Evolutionary conservation across 2,888 invertebrate genomes (phyloP).

Genomic region (Meteorus cinctellus): DNA sequence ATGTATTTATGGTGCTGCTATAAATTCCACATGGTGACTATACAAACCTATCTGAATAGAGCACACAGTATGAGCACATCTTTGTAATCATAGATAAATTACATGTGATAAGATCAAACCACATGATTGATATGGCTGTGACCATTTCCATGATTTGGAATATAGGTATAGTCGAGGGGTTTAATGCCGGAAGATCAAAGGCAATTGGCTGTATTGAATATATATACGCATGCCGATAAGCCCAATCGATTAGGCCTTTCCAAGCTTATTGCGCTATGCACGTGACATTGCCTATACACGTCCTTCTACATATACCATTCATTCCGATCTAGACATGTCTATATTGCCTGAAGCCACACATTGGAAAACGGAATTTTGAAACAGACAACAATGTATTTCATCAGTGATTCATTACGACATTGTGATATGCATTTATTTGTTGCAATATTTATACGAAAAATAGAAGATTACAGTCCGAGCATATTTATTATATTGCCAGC

Average conservation of each 20-base stretch:
- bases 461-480: no score
- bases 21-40: background rate
- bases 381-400: background rate
- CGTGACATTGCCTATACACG: background rate
- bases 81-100: constrained; percentile 21
- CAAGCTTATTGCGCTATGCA: background rate
- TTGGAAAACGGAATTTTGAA: constrained; percentile 4
- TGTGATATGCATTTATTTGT: background rate
- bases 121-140: constrained; percentile 13
- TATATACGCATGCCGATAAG: constrained; percentile 5
- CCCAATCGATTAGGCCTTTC: constrained; percentile 16
- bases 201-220: constrained; percentile 1
- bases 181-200: constrained; percentile 19
- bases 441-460: background rate
- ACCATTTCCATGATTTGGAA: constrained; percentile 9
- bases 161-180: background rate
- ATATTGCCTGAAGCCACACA: background rate
- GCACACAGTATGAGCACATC: background rate
- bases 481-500: no score
- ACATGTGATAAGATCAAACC: constrained; percentile 19
- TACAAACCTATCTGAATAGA: background rate
- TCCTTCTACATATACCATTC: background rate
- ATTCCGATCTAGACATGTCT: background rate
- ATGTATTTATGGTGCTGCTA: no score
- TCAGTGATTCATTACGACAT: background rate